Base-by-base conservation (phyloP, 2,888 invertebrate genomes). In the Dolichopus griseipennis region DNA sequence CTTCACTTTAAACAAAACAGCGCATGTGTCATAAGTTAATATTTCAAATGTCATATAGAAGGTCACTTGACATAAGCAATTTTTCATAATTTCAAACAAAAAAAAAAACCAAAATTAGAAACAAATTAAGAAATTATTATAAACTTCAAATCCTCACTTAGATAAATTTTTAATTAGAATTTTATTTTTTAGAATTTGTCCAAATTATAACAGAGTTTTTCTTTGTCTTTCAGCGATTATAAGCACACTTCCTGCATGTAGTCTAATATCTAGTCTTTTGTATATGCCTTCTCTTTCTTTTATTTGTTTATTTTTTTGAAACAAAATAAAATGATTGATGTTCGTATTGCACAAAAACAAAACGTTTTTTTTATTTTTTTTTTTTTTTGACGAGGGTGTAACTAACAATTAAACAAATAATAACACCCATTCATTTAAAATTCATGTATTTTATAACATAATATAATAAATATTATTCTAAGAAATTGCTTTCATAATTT, bases 391-490 rank as follows among this genome's bases (percentile, higher is more conserved):
- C 18, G 52, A 52, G 52, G 52, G 52, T 52, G 52, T 52, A 18
- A 52, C 52, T 18, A 52, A 52, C 52, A 52, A 52, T 52, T 52
- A 52, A 52, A 52, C 52, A 52, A 52, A 52, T 52, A 52, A 52
- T 52, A 52, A 52, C 18, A 52, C 18, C 18, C 52, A 52, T 52
- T 52, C 18, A 52, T 52, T 52, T 52, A 15, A 12, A n/a, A 6
- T 52, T 52, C 52, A n/a, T 15, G 9, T 41, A 41, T 41, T 41
- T 41, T 41, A 41, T 41, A 41, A 41, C 41, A 41, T 15, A 41
- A 41, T 41, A 12, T 41, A 41, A 41, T 9, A 41, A 41, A 41
- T 52, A 52, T 52, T 52, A 52, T 52, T 52, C 52, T n/a, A 52
- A 52, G 52, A 52, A 52, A 52, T 18, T 52, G n/a, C 52, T 52